Evolutionary conservation across 2,888 invertebrate genomes (phyloP), one percentile per base, ranked within the genome.

Genomic region (Philaethria dido): DNA sequence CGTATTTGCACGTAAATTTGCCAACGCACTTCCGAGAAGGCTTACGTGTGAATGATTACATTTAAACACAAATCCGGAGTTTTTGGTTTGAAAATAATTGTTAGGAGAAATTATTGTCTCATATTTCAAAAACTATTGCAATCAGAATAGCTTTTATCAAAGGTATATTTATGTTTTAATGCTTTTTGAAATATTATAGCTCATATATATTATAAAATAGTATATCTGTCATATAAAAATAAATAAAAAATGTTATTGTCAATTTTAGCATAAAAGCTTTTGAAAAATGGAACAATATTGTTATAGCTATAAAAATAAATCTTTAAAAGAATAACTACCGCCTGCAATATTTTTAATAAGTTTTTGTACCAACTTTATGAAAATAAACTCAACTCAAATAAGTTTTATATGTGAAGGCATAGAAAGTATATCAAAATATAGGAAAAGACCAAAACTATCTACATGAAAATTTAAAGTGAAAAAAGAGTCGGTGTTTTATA

Each of bases 1-100:
- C 86, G 87, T 90, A 91, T 92, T 92, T 91, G 90, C 92, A 92
- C 90, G 87, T 91, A 88, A 91, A 90, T 90, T 91, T 87, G 86
- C 84, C 85, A 85, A 89, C 88, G 88, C 87, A 84, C 86, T 86
- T 87, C 78, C 80, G 82, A 86, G 85, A 85, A 86, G 87, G 82
- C 85, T 84, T 82, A 86, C 85, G 85, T 86, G 87, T 81, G 85
- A 86, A 84, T 85, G 85, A 90, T 88, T 88, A 88, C 84, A 83
- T 84, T 82, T 81, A 80, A 78, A 75, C 63, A 52, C 18, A 55
- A 14, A 54, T 14, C 52, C 13, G 42, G 16, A 47, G 33, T 25
- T 78, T 78, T 83, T 84, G 80, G 77, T 83, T 81, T 82, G 36
- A 47, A 11, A 36, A 16, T 3, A 42, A n/a, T n/a, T 8, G 14